Conservation (phyloP, 2,113 vertebrate genomes). For the Scomber scombrus region DNA sequence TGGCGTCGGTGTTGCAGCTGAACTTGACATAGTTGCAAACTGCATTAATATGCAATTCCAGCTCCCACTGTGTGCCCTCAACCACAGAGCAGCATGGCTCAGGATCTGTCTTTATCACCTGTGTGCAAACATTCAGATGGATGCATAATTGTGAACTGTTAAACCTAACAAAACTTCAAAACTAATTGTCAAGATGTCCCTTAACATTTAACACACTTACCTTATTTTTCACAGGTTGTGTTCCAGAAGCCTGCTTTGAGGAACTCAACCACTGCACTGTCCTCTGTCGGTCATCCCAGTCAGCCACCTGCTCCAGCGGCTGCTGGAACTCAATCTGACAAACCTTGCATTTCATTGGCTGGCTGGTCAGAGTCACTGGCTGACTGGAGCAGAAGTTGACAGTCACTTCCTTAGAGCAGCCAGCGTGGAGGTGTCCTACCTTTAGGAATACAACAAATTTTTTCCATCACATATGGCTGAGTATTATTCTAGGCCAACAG, state of each 20-base stretch:
- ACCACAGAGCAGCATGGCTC: conserved; percentile 86
- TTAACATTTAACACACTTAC: conserved; percentile 64
- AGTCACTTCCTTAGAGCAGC: conserved; percentile 88
- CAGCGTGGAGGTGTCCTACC: conserved; percentile 92
- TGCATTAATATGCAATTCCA: conserved; percentile 86
- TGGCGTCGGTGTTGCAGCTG: conserved; percentile 52
- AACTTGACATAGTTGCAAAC: conserved; percentile 84
- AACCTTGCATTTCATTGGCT: conserved; percentile 85
- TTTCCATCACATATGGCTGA: too few relatives aligned
- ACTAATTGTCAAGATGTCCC: not conserved
- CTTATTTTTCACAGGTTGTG: conserved; percentile 80
- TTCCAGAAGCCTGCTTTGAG: not conserved
- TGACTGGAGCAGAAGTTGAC: conserved; percentile 86
- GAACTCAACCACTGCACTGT: conserved; percentile 84
- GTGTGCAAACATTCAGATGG: conserved; percentile 14
- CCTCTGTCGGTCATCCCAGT: conserved; percentile 90
- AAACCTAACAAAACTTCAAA: not conserved
- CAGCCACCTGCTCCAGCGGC: conserved; percentile 84
- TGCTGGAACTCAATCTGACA: conserved; percentile 84
- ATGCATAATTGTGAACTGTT: not conserved
- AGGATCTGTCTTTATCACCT: conserved; percentile 85
- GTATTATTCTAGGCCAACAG: not conserved
- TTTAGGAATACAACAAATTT: conserved; percentile 37
- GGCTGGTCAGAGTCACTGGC: conserved; percentile 74
- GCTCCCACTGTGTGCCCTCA: conserved; percentile 83